Evolutionary conservation across 2,113 vertebrate genomes (phyloP).

Genomic region (Cephalophus harveyi): DNA sequence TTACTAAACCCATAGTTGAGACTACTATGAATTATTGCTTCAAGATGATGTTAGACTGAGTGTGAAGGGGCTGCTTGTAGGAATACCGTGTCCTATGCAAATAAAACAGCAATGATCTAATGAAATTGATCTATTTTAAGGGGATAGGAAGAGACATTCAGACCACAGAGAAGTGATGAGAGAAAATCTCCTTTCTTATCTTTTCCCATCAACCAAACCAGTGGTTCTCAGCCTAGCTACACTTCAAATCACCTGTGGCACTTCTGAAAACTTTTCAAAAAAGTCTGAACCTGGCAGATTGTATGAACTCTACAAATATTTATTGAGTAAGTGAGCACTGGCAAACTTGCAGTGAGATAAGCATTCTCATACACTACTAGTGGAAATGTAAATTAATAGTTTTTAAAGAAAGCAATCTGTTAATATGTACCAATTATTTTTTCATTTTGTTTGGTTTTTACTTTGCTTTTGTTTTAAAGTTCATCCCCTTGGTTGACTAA

Average conservation of each 20-base stretch:
- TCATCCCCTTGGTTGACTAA: neutral
- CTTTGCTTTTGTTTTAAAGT: neutral
- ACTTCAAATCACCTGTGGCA: too few species aligned
- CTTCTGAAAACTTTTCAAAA: too few species aligned
- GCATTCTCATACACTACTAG: too few species aligned
- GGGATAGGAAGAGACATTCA: neutral
- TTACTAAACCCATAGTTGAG: neutral
- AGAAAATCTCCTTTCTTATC: neutral
- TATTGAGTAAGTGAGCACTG: too few species aligned
- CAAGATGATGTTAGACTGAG: neutral
- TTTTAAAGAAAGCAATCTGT: neutral
- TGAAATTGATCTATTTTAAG: neutral
- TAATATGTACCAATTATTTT: neutral
- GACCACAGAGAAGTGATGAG: neutral
- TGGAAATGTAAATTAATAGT: neutral
- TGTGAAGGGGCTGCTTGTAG: neutral
- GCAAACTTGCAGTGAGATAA: too few species aligned
- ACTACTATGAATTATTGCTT: neutral
- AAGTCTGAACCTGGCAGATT: too few species aligned
- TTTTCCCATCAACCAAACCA: neutral
- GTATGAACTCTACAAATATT: too few species aligned
- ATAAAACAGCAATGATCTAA: neutral
- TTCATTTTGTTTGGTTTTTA: neutral
- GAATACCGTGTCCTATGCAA: neutral
- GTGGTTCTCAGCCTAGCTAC: neutral